These are phyloP conservation scores for Sminthopsis crassicaudata DNA, from an alignment of 2,113 vertebrate species.

Conservation along the genomic window DNA sequence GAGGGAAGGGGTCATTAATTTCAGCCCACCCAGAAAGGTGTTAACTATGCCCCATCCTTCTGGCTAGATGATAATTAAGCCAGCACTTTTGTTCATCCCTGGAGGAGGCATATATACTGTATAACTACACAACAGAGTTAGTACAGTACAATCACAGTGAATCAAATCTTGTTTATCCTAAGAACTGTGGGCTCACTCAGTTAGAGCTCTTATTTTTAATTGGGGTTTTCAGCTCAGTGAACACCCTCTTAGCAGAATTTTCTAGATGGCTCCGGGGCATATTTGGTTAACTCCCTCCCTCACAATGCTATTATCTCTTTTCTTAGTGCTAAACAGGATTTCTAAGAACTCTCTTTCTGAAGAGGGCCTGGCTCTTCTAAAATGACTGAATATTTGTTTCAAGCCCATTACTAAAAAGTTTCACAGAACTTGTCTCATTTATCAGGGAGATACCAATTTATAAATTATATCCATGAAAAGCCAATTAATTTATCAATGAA, in stretches of 20 bases:
- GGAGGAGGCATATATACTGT: conserved; percentile 71
- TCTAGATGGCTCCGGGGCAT: conserved; percentile 58
- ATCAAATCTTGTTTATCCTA: conserved; percentile 74
- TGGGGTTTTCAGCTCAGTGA: conserved; percentile 69
- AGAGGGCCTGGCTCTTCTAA: not conserved
- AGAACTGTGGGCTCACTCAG: conserved; percentile 46
- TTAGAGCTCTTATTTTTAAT: conserved; percentile 77
- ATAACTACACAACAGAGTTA: conserved; percentile 52
- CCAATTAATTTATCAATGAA: not conserved
- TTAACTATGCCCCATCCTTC: conserved; percentile 80
- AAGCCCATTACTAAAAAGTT: not conserved
- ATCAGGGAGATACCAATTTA: not conserved
- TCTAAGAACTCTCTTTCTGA: not conserved
- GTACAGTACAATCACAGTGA: conserved; percentile 46
- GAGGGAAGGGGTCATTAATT: conserved; percentile 76
- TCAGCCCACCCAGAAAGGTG: conserved; percentile 83
- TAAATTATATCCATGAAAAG: not conserved
- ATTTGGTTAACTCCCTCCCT: conserved; percentile 67
- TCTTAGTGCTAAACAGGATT: not conserved
- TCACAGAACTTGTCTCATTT: not conserved
- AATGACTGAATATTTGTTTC: not conserved
- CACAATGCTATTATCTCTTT: not conserved
- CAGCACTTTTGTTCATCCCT: conserved; percentile 75
- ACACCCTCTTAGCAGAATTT: conserved; percentile 67
- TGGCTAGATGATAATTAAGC: conserved; percentile 79